Evolutionary conservation across 2,797 vertebrate species (phyloP).

Genomic region (Distichodus sexfasciatus): DNA sequence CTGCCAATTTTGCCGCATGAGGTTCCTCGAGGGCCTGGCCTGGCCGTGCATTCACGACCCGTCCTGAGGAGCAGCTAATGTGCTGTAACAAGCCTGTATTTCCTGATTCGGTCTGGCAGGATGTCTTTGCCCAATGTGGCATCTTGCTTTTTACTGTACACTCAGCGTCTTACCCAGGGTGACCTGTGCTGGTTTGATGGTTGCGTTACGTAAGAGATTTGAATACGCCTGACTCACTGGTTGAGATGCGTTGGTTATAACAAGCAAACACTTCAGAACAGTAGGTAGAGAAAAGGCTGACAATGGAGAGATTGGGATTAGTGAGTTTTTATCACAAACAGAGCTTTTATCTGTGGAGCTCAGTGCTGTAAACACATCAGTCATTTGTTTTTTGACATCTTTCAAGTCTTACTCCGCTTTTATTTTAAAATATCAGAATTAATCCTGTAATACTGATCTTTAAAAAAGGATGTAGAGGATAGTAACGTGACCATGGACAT

Average conservation of each 20-base stretch:
- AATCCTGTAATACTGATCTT: too few species aligned
- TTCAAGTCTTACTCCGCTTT: too few species aligned
- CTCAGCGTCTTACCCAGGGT: slow-evolving; percentile 37
- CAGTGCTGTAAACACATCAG: background rate
- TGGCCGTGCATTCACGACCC: slow-evolving; percentile 40
- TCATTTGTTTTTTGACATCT: background rate
- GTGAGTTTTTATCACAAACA: background rate
- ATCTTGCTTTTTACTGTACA: slow-evolving; percentile 51
- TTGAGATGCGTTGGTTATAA: background rate
- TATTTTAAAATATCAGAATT: too few species aligned
- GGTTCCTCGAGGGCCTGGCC: slow-evolving; percentile 1
- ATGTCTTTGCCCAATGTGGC: slow-evolving; percentile 46
- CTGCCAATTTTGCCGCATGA: background rate
- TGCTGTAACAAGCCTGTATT: slow-evolving; percentile 34
- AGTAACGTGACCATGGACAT: too few species aligned
- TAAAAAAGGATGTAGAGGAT: background rate
- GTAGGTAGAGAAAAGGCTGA: background rate
- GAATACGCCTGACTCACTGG: slow-evolving; percentile 26
- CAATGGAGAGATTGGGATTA: background rate
- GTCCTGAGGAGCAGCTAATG: slow-evolving; percentile 47
- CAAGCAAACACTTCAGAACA: background rate
- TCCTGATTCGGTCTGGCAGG: slow-evolving; percentile 58
- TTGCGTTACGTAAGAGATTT: slow-evolving; percentile 47
- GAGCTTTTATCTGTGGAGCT: background rate
- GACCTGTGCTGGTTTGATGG: slow-evolving; percentile 55